A percentile compares a stretch with the other conserved stretches of the same genome.
These are phyloP conservation scores for Mesochorus sp. DNA, from an alignment of 2,888 invertebrate species.

Conservation along the genomic window DNA sequence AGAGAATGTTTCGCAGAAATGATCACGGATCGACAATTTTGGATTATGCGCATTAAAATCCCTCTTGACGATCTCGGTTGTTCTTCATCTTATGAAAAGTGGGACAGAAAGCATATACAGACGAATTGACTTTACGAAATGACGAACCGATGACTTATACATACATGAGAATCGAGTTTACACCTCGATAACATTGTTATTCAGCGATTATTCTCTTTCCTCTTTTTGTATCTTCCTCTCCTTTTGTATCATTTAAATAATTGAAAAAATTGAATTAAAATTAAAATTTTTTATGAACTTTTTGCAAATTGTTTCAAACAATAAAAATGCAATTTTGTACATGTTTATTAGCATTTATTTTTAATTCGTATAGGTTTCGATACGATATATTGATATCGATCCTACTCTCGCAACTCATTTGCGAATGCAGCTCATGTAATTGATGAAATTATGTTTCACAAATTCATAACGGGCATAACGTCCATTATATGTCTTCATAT, in stretches of 20 bases:
- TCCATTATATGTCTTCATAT: too few relatives aligned
- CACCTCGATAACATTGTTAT: slow-evolving; percentile 26
- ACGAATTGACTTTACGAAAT: slow-evolving; percentile 28
- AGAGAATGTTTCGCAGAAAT: slow-evolving; percentile 42
- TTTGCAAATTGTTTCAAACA: too few relatives aligned
- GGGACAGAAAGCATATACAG: not conserved
- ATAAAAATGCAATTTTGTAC: too few relatives aligned
- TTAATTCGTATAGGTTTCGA: too few relatives aligned
- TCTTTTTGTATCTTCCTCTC: not conserved
- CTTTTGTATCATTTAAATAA: not conserved
- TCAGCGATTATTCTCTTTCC: slow-evolving; percentile 16
- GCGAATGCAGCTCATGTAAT: too few relatives aligned
- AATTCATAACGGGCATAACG: too few relatives aligned
- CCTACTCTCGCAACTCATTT: too few relatives aligned
- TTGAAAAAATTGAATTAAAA: too few relatives aligned
- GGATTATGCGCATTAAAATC: slow-evolving; percentile 59
- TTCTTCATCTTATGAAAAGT: slow-evolving; percentile 1
- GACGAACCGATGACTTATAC: slow-evolving; percentile 42
- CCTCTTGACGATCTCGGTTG: slow-evolving; percentile 13
- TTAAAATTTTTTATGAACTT: too few relatives aligned
- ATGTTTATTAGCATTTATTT: too few relatives aligned
- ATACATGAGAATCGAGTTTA: slow-evolving; percentile 37
- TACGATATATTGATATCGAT: too few relatives aligned
- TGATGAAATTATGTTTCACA: too few relatives aligned
- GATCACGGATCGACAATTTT: slow-evolving; percentile 59